phyloP scores from a whole-genome alignment of 2,797 vertebrate species.

The Thamnophis elegans region DNA sequence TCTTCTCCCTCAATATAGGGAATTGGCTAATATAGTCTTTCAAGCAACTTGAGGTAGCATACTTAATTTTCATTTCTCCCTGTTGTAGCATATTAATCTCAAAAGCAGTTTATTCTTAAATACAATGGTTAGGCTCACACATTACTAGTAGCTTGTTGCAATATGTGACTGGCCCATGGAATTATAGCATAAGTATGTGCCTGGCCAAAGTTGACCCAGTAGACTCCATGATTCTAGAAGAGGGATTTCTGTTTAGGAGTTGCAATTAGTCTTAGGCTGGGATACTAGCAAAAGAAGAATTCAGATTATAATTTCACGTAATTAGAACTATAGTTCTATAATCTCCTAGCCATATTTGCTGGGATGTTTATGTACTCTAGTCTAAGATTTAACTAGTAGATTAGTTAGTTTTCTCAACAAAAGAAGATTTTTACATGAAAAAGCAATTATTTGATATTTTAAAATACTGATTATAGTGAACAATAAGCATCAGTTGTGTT shows the following conservation, averaged over 20 bases:
- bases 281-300: background rate
- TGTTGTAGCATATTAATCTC: background rate
- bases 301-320: background rate
- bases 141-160: background rate
- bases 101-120: background rate
- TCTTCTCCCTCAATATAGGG: background rate
- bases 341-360: background rate
- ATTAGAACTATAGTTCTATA: background rate
- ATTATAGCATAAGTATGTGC: background rate
- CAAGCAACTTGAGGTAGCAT: background rate
- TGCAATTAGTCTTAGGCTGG: background rate
- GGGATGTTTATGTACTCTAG: background rate
- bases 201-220: background rate
- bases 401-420: background rate
- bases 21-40: background rate
- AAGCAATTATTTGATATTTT: slow-evolving; percentile 12
- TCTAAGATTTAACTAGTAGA: too few species aligned
- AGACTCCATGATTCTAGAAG: background rate
- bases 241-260: background rate
- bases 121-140: background rate
- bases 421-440: slow-evolving; percentile 28
- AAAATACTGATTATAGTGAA: slow-evolving; percentile 13
- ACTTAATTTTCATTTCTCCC: background rate
- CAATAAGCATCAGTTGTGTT: background rate
- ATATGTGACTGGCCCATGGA: background rate